Base-by-base conservation (phyloP, 53 echinoderm and acorn worm species). In the Holothuria leucospilota region DNA sequence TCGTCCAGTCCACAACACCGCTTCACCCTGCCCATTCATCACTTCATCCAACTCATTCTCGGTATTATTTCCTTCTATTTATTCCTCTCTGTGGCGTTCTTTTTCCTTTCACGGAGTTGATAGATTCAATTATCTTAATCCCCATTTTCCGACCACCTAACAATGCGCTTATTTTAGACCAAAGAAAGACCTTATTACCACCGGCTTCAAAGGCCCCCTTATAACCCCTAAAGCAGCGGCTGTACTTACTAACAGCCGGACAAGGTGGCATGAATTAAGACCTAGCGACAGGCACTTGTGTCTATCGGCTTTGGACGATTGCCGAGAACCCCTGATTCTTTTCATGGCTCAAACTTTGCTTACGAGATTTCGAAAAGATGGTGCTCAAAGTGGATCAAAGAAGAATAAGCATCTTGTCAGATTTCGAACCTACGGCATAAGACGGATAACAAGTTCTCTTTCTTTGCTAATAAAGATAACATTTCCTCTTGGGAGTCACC, bases 111-210 rank as follows among this genome's bases (percentile, higher is more conserved):
- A 72, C 42, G 49, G 13, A 72, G 40, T 72, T 72, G 72, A 72
- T 72, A 46, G 72, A 72, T 39, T 72, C 72, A 72, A 72, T 72
- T 72, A 72, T 72, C 46, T 46, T 72, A 72, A 72, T 72, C 72
- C 21, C 72, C 39, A 72, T 72, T 72, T 72, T 72, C 30, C 40
- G 72, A 41, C 18, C 34, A 23, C 18, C 49, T 72, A 72, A 72
- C 72, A 72, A 72, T 72, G 46, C 18, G 46, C 72, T 72, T 72
- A 72, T 72, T 72, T 72, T 72, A 46, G 46, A 46, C 21, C 39
- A 20, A 46, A 72, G 72, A 72, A 72, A 72, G 49, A 39, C 39
- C 72, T 72, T 72, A 72, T 72, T 72, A 72, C 30, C 41, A 49
- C n/a, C n/a, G 72, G 72, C 11, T 72, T 72, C 29, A 34, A 29